phyloP scores from a whole-genome alignment of 2,797 vertebrate genomes.

The Girardinus metallicus region DNA sequence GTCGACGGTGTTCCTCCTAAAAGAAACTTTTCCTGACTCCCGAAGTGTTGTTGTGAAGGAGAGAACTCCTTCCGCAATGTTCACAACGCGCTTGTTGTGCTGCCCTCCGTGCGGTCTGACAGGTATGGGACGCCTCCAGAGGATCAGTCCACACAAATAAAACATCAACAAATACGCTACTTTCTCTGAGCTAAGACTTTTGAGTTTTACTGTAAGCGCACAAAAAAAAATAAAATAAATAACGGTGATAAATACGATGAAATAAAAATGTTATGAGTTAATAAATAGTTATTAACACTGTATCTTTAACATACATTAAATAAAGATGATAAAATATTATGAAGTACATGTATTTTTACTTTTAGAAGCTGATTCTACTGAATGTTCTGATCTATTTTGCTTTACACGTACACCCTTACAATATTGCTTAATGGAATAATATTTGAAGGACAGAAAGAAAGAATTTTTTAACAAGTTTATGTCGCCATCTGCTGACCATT shows the following conservation, averaged over 20 bases:
- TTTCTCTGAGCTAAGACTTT: background rate
- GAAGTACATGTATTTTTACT: background rate
- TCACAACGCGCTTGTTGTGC: rapidly evolving
- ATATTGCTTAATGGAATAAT: background rate
- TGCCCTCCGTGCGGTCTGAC: constrained; percentile 22
- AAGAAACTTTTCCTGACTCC: background rate
- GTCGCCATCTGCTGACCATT: constrained; percentile 23
- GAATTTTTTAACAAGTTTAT: background rate
- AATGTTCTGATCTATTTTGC: background rate
- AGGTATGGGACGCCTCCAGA: background rate
- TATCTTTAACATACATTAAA: background rate
- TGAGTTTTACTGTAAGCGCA: background rate
- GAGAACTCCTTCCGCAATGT: constrained; percentile 44
- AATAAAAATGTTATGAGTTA: background rate
- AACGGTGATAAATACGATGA: background rate
- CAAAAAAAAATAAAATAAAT: background rate
- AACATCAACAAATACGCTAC: too few relatives aligned
- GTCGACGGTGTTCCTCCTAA: background rate
- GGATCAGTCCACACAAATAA: background rate
- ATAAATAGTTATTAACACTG: background rate
- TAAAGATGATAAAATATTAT: background rate
- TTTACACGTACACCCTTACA: background rate
- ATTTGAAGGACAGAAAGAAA: background rate
- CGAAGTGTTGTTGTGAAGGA: constrained; percentile 27
- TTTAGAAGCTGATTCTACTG: too few relatives aligned